These are phyloP conservation scores for Lathronympha strigana DNA, from an alignment of 2,888 invertebrate genomes.

Conservation along the genomic window DNA sequence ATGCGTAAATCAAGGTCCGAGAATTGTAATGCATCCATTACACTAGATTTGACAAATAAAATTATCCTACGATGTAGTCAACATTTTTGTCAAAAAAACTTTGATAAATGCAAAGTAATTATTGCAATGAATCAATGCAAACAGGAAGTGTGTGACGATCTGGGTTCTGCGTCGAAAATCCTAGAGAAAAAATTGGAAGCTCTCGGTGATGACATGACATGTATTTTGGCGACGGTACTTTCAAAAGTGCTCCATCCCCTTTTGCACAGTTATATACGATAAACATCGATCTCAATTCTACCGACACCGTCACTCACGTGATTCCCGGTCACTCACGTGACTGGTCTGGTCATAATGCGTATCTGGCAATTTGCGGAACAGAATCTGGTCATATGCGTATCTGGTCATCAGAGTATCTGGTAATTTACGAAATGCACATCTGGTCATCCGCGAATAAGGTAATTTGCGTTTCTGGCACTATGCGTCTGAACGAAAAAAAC, in stretches of 20 bases:
- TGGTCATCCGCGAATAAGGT: too few relatives aligned
- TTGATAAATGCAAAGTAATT: slow-evolving; percentile 16
- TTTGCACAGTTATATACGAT: slow-evolving; percentile 6
- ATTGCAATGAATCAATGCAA: slow-evolving; percentile 14
- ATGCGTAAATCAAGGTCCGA: too few relatives aligned
- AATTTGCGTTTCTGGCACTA: too few relatives aligned
- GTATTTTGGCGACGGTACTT: slow-evolving; percentile 12
- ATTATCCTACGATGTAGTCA: neutral
- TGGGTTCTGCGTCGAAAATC: slow-evolving; percentile 13
- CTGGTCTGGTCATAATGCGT: too few relatives aligned
- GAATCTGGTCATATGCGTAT: too few relatives aligned
- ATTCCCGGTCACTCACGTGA: too few relatives aligned
- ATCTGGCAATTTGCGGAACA: too few relatives aligned
- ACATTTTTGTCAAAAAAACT: slow-evolving; percentile 1
- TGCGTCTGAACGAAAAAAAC: too few relatives aligned
- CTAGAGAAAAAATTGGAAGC: slow-evolving; percentile 2
- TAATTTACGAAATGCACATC: too few relatives aligned
- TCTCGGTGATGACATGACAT: neutral
- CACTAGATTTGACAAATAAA: slow-evolving; percentile 5
- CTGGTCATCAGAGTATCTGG: too few relatives aligned
- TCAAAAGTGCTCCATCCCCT: neutral
- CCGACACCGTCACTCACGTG: slow-evolving; percentile 9
- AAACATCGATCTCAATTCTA: slow-evolving; percentile 11
- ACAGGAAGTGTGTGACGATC: slow-evolving; percentile 10
- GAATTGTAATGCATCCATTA: too few relatives aligned